Evolutionary conservation across 2,113 vertebrate genomes (phyloP).

Genomic region (Platanista minor): DNA sequence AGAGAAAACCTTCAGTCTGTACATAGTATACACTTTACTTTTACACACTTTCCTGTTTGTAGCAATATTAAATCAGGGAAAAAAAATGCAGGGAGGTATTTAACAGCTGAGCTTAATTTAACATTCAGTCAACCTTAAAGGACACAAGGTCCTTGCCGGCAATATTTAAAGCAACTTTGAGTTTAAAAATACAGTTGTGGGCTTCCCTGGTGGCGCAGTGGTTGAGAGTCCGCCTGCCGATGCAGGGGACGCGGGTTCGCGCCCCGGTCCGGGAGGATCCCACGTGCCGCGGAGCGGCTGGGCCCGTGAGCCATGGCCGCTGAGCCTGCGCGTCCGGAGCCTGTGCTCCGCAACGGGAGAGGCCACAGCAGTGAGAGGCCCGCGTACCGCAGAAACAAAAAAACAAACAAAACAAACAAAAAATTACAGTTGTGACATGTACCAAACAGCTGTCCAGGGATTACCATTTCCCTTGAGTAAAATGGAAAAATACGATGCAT

Average conservation of each 20-base stretch:
- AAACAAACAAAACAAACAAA: too few relatives aligned
- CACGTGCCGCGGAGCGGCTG: too few relatives aligned
- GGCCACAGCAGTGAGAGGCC: too few relatives aligned
- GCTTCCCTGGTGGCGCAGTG: too few relatives aligned
- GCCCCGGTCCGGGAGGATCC: too few relatives aligned
- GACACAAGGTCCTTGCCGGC: not conserved
- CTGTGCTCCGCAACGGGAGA: too few relatives aligned
- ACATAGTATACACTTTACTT: slow-evolving; percentile 41
- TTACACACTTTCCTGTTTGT: slow-evolving; percentile 16
- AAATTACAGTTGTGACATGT: not conserved
- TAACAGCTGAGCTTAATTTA: not conserved
- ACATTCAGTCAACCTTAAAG: not conserved
- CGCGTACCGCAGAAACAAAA: too few relatives aligned
- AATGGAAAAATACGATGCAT: not conserved
- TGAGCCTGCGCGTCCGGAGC: too few relatives aligned
- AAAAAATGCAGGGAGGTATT: not conserved
- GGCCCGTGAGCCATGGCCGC: too few relatives aligned
- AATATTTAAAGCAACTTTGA: not conserved
- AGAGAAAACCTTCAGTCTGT: slow-evolving; percentile 45
- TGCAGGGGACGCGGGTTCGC: too few relatives aligned
- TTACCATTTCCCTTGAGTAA: not conserved
- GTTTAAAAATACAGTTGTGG: not conserved
- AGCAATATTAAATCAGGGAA: slow-evolving; percentile 52
- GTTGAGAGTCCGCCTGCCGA: too few relatives aligned
- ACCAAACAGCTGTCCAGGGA: not conserved